Conservation (phyloP, 2,797 vertebrate genomes). For the Thunnus albacares region DNA sequence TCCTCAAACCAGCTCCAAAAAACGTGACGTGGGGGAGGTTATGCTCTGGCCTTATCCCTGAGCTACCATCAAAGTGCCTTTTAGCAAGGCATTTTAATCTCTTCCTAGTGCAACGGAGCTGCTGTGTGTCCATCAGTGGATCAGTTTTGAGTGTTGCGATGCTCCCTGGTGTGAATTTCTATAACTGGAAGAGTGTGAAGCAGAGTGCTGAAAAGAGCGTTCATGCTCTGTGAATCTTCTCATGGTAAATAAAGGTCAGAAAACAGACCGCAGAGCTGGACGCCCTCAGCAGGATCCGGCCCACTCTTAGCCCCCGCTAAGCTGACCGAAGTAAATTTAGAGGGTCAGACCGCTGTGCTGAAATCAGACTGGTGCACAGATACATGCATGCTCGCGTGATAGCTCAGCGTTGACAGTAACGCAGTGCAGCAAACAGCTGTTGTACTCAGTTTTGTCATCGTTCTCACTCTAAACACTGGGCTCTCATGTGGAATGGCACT, state of each 20-base stretch:
- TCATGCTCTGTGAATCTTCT: constrained; percentile 55
- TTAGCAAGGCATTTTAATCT: constrained; percentile 69
- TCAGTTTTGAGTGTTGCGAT: constrained; percentile 19
- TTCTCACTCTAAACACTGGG: constrained; percentile 63
- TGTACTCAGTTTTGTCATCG: constrained; percentile 69
- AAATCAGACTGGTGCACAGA: constrained; percentile 52
- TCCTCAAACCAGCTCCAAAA: constrained; percentile 5
- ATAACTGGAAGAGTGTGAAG: constrained; percentile 58
- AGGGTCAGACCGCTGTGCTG: constrained; percentile 46
- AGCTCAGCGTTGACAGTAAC: constrained; percentile 63
- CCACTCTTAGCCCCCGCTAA: background rate
- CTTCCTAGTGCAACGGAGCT: constrained; percentile 8
- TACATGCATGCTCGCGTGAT: constrained; percentile 56
- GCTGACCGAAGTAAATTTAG: constrained; percentile 50
- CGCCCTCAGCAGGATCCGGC: constrained; percentile 9
- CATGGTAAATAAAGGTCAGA: constrained; percentile 74
- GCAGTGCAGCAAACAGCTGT: constrained; percentile 72
- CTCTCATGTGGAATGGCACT: constrained; percentile 55
- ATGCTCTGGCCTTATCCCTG: constrained; percentile 1
- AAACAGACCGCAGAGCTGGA: constrained; percentile 2
- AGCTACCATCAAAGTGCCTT: constrained; percentile 45
- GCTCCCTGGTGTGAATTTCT: constrained; percentile 58
- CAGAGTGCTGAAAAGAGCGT: constrained; percentile 60
- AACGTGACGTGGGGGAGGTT: constrained; percentile 1
- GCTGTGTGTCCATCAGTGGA: constrained; percentile 35